Base-by-base conservation (phyloP, 2,797 vertebrate species). In the Acrossocheilus fasciatus region DNA sequence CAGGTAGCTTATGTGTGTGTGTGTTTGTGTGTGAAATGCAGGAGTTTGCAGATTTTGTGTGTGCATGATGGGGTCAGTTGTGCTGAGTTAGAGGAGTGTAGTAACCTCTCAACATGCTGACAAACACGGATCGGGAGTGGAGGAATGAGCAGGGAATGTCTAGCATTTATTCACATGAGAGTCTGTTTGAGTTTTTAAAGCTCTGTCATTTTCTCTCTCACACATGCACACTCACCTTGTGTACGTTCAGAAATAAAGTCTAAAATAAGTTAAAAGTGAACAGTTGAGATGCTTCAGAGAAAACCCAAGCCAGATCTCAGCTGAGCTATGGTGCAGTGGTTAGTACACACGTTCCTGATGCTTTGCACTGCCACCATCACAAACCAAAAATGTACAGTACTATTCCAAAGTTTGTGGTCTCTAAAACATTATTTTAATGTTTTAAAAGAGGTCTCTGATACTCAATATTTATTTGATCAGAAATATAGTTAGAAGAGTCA, bases 21-120 rank as follows among this genome's bases (percentile, higher is more conserved):
- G 91, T 92, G 89, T 92, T 87, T 90, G 87, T 90, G 91, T 86
- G 89, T 88, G 92, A 93, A 92, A 93, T 81, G 84, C 84, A 86
- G 54, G 8, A 59, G 54, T 81, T 86, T 93, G 91, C 92, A 94
- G 91, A 92, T 94, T 94, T 91, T 91, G 91, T 89, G 89, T 93
- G 91, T 84, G 70, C 26, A 57, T 82, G 78, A 89, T 85, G 68
- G 73, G 52, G 68, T 69, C 66, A 80, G 82, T 73, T 81, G 81
- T 83, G 81, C 87, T 87, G 86, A 82, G 83, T 85, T 81, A 80
- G 72, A 79, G 34, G 66, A 83, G 73, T 62, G n/a, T 83, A 73
- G 81, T 87, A 87, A 87, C 86, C 86, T 87, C 66, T 87, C 81
- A 83, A 72, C 81, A 83, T 87, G 86, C 81, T 87, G 86, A 87